Percentiles rank a stretch among this genome's conserved stretches.
Conservation (phyloP, 2,888 invertebrate genomes). For the Orchesella flavescens region DNA sequence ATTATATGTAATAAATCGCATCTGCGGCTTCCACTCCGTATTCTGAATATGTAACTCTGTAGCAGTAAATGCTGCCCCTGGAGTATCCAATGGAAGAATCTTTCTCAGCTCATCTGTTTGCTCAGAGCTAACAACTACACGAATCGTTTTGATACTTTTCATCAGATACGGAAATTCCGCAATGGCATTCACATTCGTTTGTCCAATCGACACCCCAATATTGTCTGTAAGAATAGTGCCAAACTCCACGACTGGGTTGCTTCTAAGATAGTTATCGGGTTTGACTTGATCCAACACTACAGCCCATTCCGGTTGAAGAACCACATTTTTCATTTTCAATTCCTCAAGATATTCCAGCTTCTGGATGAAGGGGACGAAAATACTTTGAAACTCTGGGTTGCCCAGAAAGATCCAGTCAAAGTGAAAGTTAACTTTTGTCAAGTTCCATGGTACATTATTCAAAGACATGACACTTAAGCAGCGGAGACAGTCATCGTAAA, state of each 20-base stretch:
- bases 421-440: slow-evolving; percentile 58
- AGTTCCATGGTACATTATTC: slow-evolving; percentile 35
- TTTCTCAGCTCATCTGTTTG: slow-evolving; percentile 46
- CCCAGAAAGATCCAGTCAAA: slow-evolving; percentile 67
- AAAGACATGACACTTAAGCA: slow-evolving; percentile 58
- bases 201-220: slow-evolving; percentile 48
- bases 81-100: slow-evolving; percentile 38
- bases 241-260: slow-evolving; percentile 47
- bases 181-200: slow-evolving; percentile 39
- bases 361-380: slow-evolving; percentile 66
- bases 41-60: slow-evolving; percentile 43
- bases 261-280: slow-evolving; percentile 48
- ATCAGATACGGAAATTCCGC: slow-evolving; percentile 40
- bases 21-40: slow-evolving; percentile 48
- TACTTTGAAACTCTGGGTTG: slow-evolving; percentile 63
- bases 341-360: slow-evolving; percentile 52
- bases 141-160: slow-evolving; percentile 37
- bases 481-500: slow-evolving; percentile 65
- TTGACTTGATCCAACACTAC: slow-evolving; percentile 47
- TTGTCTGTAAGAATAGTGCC: slow-evolving; percentile 64
- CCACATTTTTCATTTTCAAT: slow-evolving; percentile 59
- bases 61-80: slow-evolving; percentile 29
- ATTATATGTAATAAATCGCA: slow-evolving; percentile 56
- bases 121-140: slow-evolving; percentile 59
- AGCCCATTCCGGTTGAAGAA: slow-evolving; percentile 62